Evolutionary conservation across 2,797 vertebrate genomes (phyloP).

Genomic region (Sitta carolinensis): DNA sequence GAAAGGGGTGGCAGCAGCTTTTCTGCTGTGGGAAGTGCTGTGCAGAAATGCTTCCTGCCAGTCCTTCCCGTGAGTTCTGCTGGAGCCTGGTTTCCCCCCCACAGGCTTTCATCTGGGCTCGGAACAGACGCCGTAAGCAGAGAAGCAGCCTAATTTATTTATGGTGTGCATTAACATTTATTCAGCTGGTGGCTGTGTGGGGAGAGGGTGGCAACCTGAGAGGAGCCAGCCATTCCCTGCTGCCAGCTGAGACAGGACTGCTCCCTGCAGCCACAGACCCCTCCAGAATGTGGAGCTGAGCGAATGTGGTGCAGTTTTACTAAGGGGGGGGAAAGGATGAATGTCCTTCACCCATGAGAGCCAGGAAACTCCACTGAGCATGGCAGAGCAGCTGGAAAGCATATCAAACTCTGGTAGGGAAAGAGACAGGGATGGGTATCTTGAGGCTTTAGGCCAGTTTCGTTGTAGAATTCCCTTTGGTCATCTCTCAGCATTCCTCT

Average conservation of each 20-base stretch:
- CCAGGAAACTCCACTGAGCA: neutral
- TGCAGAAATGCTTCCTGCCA: neutral
- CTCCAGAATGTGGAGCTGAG: constrained; percentile 41
- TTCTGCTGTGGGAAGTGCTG: neutral
- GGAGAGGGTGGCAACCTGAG: constrained; percentile 56
- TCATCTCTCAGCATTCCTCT: neutral
- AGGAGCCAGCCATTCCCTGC: neutral
- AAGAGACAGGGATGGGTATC: neutral
- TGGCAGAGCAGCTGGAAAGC: neutral
- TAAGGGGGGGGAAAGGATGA: neutral
- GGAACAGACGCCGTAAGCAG: constrained; percentile 34
- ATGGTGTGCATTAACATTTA: constrained; percentile 72
- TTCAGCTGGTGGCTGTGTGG: constrained; percentile 20
- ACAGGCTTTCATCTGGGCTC: neutral
- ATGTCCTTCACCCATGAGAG: neutral
- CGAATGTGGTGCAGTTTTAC: neutral
- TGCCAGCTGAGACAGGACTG: neutral
- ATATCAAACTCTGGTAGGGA: neutral
- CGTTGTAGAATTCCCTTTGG: neutral
- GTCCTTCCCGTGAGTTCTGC: neutral
- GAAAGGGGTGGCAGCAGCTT: neutral
- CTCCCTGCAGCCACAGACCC: neutral
- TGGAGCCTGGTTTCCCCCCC: neutral
- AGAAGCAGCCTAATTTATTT: constrained; percentile 71
- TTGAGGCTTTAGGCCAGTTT: neutral